A percentile compares a stretch with the other conserved stretches of the same genome.
phyloP scores from a whole-genome alignment of 2,888 invertebrate species.

The Pandemis heparana region DNA sequence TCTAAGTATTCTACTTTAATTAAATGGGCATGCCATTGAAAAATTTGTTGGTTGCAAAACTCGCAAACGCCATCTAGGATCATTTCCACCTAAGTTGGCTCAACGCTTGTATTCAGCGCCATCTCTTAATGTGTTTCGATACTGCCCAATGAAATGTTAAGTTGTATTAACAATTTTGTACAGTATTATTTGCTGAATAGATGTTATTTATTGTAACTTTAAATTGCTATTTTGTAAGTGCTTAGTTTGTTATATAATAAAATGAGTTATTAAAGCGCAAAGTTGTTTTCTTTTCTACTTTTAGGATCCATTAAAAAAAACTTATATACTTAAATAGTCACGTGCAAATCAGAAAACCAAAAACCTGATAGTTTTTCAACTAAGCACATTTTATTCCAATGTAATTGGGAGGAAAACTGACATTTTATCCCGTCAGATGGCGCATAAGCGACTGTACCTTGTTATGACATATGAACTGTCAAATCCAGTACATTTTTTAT shows the following conservation, averaged over 20 bases:
- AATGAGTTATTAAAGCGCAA: constrained; percentile 37
- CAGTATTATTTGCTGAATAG: constrained; percentile 85
- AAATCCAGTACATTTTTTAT: too few relatives aligned
- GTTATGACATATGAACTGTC: too few relatives aligned
- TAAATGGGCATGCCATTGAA: neutral
- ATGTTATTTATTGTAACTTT: constrained; percentile 82
- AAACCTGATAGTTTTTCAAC: too few relatives aligned
- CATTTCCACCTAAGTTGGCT: neutral
- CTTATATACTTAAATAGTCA: too few relatives aligned
- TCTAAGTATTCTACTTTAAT: neutral
- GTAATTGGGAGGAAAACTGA: too few relatives aligned
- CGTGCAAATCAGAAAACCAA: too few relatives aligned
- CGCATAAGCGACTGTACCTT: too few relatives aligned
- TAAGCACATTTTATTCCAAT: neutral
- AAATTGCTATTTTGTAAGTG: constrained; percentile 76
- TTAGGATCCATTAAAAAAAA: too few relatives aligned
- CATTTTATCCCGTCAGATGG: too few relatives aligned
- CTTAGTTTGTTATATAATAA: constrained; percentile 77
- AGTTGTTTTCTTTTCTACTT: constrained; percentile 4
- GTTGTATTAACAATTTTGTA: constrained; percentile 82
- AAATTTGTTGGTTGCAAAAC: neutral
- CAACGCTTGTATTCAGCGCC: constrained; percentile 18
- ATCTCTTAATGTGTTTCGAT: constrained; percentile 13
- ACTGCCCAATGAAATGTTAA: constrained; percentile 61
- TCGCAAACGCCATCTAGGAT: constrained; percentile 15